phyloP scores from a whole-genome alignment of 1,140 invertebrate genomes.

The Ridgeia piscesae region DNA sequence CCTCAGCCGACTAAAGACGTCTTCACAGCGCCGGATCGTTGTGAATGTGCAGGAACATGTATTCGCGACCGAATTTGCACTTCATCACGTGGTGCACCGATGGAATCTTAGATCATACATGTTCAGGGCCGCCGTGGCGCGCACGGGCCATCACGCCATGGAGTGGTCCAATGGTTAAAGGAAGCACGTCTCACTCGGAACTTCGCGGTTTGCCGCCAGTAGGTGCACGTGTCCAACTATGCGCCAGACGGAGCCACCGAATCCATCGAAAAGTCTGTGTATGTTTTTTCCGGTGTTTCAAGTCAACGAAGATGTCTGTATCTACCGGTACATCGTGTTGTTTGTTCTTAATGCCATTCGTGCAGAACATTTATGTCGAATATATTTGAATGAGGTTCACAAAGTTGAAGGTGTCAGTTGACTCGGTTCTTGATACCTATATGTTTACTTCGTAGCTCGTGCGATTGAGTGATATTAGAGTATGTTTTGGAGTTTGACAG shows the following conservation, averaged over 20 bases:
- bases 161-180: neutral
- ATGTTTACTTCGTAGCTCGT: neutral
- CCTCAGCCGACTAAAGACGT: neutral
- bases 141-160: neutral
- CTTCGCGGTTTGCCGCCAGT: neutral
- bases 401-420: neutral
- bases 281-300: neutral
- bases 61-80: neutral
- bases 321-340: neutral
- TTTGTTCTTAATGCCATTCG: neutral
- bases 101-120: neutral
- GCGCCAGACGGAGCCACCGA: neutral
- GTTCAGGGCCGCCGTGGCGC: neutral
- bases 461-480: neutral
- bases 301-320: neutral
- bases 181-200: neutral
- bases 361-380: neutral
- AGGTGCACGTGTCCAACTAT: neutral
- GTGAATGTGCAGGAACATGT: neutral
- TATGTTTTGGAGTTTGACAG: neutral
- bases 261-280: neutral
- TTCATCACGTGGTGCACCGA: neutral
- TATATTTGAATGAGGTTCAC: neutral
- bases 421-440: too few species aligned
- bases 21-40: neutral